Evolutionary conservation across 1,140 invertebrate species (phyloP).

Genomic region (Scylla paramamosain): DNA sequence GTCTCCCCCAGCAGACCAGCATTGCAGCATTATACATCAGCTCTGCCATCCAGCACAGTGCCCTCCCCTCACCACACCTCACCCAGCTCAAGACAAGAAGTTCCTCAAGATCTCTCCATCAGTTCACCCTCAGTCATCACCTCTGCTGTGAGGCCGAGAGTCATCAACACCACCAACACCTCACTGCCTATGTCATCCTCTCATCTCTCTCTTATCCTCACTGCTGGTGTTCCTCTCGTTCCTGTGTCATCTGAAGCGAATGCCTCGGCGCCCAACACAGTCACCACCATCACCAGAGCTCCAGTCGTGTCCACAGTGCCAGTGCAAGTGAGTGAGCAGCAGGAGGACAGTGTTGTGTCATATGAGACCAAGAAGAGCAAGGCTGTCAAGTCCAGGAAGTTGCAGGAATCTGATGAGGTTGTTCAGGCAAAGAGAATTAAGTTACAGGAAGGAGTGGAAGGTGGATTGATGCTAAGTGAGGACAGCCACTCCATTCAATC

Average conservation of each 20-base stretch:
- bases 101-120: neutral
- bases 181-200: neutral
- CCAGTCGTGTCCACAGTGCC: neutral
- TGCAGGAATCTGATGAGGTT: neutral
- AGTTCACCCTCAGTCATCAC: neutral
- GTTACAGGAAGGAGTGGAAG: neutral
- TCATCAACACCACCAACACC: neutral
- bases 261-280: neutral
- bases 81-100: neutral
- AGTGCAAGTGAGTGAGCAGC: neutral
- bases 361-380: slow-evolving; percentile 5
- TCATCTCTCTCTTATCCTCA: neutral
- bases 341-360: neutral
- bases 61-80: neutral
- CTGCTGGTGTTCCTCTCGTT: neutral
- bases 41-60: neutral
- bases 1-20: neutral
- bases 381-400: neutral
- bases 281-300: neutral
- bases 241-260: neutral
- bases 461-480: neutral
- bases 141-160: neutral
- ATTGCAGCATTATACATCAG: neutral
- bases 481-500: neutral
- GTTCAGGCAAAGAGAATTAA: neutral